Base-by-base conservation (phyloP, 92 coral and sea anemone genomes). In the Umimayanthus kanabou region DNA sequence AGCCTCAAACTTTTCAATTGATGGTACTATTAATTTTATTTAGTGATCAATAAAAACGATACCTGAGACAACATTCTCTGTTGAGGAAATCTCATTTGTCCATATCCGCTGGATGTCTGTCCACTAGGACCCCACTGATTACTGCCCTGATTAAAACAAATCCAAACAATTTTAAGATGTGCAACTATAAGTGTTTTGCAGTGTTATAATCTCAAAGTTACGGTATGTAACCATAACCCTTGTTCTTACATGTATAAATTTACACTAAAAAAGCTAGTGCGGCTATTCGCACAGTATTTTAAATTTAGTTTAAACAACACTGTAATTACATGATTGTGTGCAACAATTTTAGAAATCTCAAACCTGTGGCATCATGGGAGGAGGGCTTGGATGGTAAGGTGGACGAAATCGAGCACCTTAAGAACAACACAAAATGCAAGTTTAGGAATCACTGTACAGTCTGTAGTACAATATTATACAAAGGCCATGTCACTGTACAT, bases 41-140 rank as follows among this genome's bases (percentile, higher is more conserved):
- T 23, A 53, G 0, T 53, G 16, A 13, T 15, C 16, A 13, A 13
- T 13, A 7, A 13, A 4, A 53, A 15, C 11, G 2, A 61, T 73
- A 93, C 98, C 93, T 93, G 98, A 50, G 95, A 85, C 61, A 95
- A 74, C 64, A 93, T 86, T 80, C 98, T 93, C 89, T 95, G 98
- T 14, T 90, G 91, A 26, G 98, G 88, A 82, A 95, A 93, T 43
- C 98, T 88, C 85, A 92, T 94, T 73, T 93, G 95, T 20, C 89
- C 92, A 84, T 80, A 89, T 55, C 92, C 76, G 43, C 94, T 89
- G 71, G 89, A 65, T 85, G 94, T 90, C 88, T 93, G 98, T 14
- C 96, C 94, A 58, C 90, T 82, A 40, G 91, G 39, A 10, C 87
- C 61, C 98, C 98, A 95, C 90, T 95, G 98, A 40, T 80, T 92